Evolutionary conservation across 2,888 invertebrate genomes (phyloP).

Genomic region (Brenthis hecate): DNA sequence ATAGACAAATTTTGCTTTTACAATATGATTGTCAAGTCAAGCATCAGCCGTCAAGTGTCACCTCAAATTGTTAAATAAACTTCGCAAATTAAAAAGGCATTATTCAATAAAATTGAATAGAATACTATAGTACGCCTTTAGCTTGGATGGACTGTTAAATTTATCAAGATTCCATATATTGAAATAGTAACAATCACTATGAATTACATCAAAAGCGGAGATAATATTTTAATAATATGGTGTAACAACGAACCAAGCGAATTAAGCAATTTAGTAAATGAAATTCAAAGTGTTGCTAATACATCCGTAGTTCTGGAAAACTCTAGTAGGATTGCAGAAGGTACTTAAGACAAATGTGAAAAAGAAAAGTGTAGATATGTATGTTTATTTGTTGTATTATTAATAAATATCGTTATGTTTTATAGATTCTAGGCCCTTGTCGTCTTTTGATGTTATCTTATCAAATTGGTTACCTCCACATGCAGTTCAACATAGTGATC

Average conservation of each 20-base stretch:
- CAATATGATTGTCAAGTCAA: too few species aligned
- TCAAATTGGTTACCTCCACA: constrained; percentile 76
- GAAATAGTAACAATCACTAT: constrained; percentile 1
- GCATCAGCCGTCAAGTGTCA: too few species aligned
- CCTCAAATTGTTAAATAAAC: too few species aligned
- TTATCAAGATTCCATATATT: too few species aligned
- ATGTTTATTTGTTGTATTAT: too few species aligned
- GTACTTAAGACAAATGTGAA: constrained; percentile 62
- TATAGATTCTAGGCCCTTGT: constrained; percentile 81
- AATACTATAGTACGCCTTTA: too few species aligned
- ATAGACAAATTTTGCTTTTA: too few species aligned
- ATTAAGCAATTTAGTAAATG: constrained; percentile 76
- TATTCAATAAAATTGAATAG: too few species aligned
- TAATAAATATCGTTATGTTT: constrained; percentile 30
- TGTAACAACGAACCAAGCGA: constrained; percentile 71
- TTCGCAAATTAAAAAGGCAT: too few species aligned
- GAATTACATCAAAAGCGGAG: constrained; percentile 54
- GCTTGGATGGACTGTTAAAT: too few species aligned
- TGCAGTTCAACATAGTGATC: constrained; percentile 65
- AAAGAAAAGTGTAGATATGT: too few species aligned
- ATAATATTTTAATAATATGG: constrained; percentile 83
- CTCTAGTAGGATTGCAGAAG: constrained; percentile 80
- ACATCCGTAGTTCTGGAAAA: constrained; percentile 83
- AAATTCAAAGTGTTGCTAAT: constrained; percentile 71
- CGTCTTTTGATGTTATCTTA: constrained; percentile 84